Conservation (phyloP, 2,888 invertebrate species). For the Catocala fraxini region DNA sequence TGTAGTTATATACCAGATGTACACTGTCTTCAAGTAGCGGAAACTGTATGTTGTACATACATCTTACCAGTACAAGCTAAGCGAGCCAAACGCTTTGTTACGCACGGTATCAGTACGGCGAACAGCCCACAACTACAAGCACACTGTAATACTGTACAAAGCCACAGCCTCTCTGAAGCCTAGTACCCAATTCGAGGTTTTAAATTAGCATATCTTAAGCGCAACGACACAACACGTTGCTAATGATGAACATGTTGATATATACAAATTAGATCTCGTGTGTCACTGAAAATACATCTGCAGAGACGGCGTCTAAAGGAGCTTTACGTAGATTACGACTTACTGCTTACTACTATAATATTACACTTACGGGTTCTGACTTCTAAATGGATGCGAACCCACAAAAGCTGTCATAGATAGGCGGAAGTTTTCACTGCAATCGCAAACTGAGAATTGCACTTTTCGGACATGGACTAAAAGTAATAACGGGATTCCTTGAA, state of each 20-base stretch:
- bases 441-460: slow-evolving; percentile 36
- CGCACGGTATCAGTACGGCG: slow-evolving; percentile 45
- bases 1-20: neutral
- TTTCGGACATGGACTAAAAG: slow-evolving; percentile 44
- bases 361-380: too few relatives aligned
- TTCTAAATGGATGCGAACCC: too few relatives aligned
- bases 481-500: slow-evolving; percentile 42
- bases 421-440: slow-evolving; percentile 28
- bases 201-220: slow-evolving; percentile 70
- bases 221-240: slow-evolving; percentile 56
- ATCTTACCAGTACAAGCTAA: slow-evolving; percentile 6
- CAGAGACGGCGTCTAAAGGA: neutral
- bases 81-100: slow-evolving; percentile 43
- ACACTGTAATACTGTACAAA: slow-evolving; percentile 49
- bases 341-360: too few relatives aligned
- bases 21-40: too few relatives aligned
- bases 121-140: slow-evolving; percentile 51
- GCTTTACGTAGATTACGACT: neutral
- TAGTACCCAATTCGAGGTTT: slow-evolving; percentile 65
- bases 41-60: neutral
- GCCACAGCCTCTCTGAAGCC: slow-evolving; percentile 55
- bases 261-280: slow-evolving; percentile 37
- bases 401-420: slow-evolving; percentile 10
- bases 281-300: neutral
- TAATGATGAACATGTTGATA: slow-evolving; percentile 53